Percentiles rank a stretch among this genome's conserved stretches.
Evolutionary conservation across 1,140 invertebrate genomes (phyloP).

Genomic region (Drosophila nannoptera): DNA sequence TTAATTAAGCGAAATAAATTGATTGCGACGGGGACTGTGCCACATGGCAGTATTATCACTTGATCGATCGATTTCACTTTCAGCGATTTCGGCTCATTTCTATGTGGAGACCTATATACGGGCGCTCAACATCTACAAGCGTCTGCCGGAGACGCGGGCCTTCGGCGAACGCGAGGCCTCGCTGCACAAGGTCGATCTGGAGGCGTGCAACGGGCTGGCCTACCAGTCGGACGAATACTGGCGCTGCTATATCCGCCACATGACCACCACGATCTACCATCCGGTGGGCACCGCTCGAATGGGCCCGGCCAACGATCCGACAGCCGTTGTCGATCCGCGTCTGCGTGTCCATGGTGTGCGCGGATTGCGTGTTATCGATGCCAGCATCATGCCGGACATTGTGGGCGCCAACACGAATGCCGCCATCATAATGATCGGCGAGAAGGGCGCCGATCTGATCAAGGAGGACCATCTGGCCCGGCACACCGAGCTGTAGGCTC

Average conservation of each 20-base stretch:
- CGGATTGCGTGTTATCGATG: constrained; percentile 88
- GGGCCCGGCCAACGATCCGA: constrained; percentile 83
- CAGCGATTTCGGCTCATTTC: constrained; percentile 41
- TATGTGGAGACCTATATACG: constrained; percentile 84
- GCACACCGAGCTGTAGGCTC: constrained; percentile 55
- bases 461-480: constrained; percentile 80
- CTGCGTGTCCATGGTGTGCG: constrained; percentile 84
- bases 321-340: constrained; percentile 84
- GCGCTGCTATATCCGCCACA: constrained; percentile 83
- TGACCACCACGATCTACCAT: constrained; percentile 84
- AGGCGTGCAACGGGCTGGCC: constrained; percentile 72
- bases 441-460: constrained; percentile 87
- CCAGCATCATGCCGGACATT: constrained; percentile 88
- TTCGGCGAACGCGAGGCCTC: constrained; percentile 80
- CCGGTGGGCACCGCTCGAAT: constrained; percentile 89
- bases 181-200: constrained; percentile 79
- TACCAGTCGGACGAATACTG: constrained; percentile 83
- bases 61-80: constrained; percentile 72
- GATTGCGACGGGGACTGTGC: constrained; percentile 2
- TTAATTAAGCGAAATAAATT: neutral
- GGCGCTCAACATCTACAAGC: constrained; percentile 81
- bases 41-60: constrained; percentile 4
- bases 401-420: constrained; percentile 88
- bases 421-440: constrained; percentile 88
- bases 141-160: constrained; percentile 80